Conservation (phyloP, 2,797 vertebrate genomes). For the Rhabdomys pumilio region DNA sequence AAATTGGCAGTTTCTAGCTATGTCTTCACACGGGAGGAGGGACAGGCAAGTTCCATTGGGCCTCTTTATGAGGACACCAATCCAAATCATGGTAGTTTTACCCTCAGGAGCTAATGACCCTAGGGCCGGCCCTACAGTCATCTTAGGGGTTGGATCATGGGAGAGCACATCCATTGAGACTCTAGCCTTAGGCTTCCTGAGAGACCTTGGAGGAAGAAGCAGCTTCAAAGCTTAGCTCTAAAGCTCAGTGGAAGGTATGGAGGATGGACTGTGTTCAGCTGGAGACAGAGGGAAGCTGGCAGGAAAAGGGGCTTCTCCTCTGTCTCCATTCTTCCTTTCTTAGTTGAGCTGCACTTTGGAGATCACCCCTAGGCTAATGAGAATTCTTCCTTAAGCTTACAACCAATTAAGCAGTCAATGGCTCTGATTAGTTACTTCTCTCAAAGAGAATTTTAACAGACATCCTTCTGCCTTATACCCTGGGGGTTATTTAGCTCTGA, state of each 20-base stretch:
- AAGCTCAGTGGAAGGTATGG: neutral
- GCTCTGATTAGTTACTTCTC: slow-evolving; percentile 77
- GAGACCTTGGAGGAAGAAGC: neutral
- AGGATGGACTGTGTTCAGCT: neutral
- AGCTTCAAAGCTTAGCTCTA: neutral
- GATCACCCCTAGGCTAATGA: slow-evolving; percentile 77
- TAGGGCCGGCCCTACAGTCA: neutral
- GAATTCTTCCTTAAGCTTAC: slow-evolving; percentile 76
- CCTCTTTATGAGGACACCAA: neutral
- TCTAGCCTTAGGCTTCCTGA: neutral
- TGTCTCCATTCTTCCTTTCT: neutral
- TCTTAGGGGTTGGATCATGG: neutral
- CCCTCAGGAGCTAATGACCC: neutral
- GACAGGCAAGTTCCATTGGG: neutral
- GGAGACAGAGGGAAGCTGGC: neutral
- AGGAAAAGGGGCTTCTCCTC: neutral
- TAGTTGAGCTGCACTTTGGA: slow-evolving; percentile 7
- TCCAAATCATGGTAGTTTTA: no score
- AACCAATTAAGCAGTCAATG: slow-evolving; percentile 79
- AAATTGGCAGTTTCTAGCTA: neutral
- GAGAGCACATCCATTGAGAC: neutral
- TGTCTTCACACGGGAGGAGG: neutral
- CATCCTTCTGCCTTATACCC: neutral
- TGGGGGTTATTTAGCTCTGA: slow-evolving; percentile 12
- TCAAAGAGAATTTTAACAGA: slow-evolving; percentile 78